A percentile compares a stretch with the other conserved stretches of the same genome.
Evolutionary conservation across 1,140 invertebrate genomes (phyloP).

Genomic region (Diabrotica undecimpunctata): DNA sequence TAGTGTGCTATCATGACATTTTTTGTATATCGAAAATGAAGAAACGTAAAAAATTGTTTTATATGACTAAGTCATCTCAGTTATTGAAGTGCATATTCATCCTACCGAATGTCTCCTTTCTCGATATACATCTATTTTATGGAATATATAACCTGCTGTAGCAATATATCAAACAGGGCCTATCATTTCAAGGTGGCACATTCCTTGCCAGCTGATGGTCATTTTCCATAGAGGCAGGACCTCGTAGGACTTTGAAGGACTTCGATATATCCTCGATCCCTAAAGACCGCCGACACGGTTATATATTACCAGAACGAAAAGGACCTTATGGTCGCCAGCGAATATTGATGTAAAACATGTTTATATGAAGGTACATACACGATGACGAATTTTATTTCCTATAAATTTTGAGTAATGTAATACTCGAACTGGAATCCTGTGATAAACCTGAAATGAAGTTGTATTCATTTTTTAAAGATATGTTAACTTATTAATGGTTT

Average conservation of each 20-base stretch:
- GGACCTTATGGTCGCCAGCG: conserved; percentile 1
- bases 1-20: no score
- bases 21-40: no score
- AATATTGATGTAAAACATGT: conserved; percentile 25
- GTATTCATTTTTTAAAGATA: no score
- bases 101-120: no score
- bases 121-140: conserved; percentile 19
- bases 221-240: conserved; percentile 13
- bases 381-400: conserved; percentile 13
- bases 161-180: conserved; percentile 39
- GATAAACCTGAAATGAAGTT: no score
- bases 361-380: conserved; percentile 15
- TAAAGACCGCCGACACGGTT: neutral
- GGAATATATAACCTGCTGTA: conserved; percentile 35
- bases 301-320: conserved; percentile 1
- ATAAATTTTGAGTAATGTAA: neutral
- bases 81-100: no score
- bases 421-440: no score
- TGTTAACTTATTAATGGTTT: no score
- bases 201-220: conserved; percentile 9
- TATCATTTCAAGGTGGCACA: conserved; percentile 39
- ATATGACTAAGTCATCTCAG: no score
- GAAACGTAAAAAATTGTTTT: no score
- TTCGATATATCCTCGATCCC: conserved; percentile 20
- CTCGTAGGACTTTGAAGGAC: conserved; percentile 2